phyloP scores from a whole-genome alignment of 2,888 invertebrate species.

The Bruchidius siliquastri region DNA sequence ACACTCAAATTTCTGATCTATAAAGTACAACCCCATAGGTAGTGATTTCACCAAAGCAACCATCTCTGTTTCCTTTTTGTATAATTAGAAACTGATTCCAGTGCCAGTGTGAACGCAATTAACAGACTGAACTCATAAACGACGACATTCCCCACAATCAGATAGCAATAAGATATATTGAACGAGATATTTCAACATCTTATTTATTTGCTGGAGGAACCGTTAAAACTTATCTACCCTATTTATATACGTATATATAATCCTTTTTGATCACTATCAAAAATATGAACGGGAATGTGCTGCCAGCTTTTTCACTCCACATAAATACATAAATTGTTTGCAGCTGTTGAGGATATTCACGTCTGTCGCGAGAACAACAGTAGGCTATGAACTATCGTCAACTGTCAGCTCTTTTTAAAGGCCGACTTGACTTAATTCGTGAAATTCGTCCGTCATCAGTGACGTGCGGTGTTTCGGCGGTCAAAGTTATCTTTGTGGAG shows the following conservation, averaged over 20 bases:
- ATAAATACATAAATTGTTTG: background rate
- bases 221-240: background rate
- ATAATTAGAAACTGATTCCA: background rate
- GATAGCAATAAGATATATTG: background rate
- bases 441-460: background rate
- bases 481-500: background rate
- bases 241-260: background rate
- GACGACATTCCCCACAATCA: background rate
- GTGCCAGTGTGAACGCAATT: background rate
- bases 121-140: background rate
- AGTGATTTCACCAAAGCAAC: too few species aligned
- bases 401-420: background rate
- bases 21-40: too few species aligned
- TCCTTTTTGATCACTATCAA: background rate
- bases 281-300: too few species aligned
- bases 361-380: background rate
- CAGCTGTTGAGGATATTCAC: background rate
- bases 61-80: background rate
- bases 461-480: background rate
- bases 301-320: background rate
- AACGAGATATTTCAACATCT: background rate
- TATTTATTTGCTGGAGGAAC: background rate
- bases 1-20: too few species aligned
- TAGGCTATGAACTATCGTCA: background rate
- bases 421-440: background rate